Conservation (phyloP, 2,113 vertebrate species). For the Limanda limanda region DNA sequence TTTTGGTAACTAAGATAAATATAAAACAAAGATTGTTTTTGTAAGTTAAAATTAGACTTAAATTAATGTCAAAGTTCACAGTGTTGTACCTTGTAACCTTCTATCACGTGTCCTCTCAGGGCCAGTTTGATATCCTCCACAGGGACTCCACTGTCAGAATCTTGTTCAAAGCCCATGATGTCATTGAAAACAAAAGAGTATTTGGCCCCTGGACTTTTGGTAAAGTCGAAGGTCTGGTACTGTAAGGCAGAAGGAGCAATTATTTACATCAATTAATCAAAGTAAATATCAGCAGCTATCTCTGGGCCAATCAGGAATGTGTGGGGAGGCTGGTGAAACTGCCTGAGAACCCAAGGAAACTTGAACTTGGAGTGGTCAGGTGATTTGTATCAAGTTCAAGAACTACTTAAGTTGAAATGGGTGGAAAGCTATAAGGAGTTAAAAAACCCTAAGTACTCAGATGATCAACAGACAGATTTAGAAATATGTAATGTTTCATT, state of each 20-base stretch:
- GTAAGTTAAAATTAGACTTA: no score
- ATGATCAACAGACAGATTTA: no score
- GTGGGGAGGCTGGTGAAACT: no score
- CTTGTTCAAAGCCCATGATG: conserved; percentile 41
- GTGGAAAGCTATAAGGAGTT: no score
- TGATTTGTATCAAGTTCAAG: no score
- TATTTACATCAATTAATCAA: neutral
- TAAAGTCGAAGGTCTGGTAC: conserved; percentile 44
- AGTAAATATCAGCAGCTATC: no score
- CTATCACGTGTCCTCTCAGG: conserved; percentile 44
- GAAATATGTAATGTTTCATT: no score
- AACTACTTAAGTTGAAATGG: no score
- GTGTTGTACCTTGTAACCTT: conserved; percentile 37
- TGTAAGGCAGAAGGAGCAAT: conserved; percentile 3
- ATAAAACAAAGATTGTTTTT: neutral
- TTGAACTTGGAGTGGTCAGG: no score
- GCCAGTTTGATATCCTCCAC: conserved; percentile 42
- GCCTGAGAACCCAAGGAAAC: no score
- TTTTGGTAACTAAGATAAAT: neutral
- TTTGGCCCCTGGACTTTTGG: fast-evolving
- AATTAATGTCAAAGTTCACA: neutral
- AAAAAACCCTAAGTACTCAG: no score
- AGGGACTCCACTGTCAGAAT: neutral
- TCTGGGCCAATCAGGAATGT: no score
- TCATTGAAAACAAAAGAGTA: neutral